Base-by-base conservation (phyloP, 2,797 vertebrate genomes). In the Toxotes lorentzi region DNA sequence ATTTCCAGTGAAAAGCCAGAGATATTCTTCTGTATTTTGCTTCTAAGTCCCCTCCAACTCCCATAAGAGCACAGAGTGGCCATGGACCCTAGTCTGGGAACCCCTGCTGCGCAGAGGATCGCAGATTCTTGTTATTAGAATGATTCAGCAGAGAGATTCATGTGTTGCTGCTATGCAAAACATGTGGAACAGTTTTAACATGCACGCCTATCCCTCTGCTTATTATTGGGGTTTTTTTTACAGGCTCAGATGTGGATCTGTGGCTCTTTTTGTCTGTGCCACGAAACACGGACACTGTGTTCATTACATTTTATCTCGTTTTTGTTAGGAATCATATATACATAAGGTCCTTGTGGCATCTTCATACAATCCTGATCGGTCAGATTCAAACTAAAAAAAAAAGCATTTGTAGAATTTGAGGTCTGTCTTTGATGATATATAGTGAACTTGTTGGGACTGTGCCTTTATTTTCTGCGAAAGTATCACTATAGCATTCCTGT, bases 131-230 rank as follows among this genome's bases (percentile, higher is more conserved):
- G 69, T 74, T 71, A 32, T 53, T 60, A 6, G 59, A 71, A 51
- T 70, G 64, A 82, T 78, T 73, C 56, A 48, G 79, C 74, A 57
- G 40, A 72, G 35, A 75, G 50, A 72, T 73, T 56, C 71, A 60
- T 73, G 72, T 82, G 63, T 71, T 79, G 75, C 75, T 81, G 69
- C 27, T 69, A 72, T 56, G 47, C 12, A 21, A 66, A 56, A 19
- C 62, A 66, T 69, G 71, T 82, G 35, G 47, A 73, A 54, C 71
- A 45, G 58, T 80, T 83, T 50, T 30, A 50, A 60, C 54, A 35
- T 27, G 50, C 45, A 72, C 16, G 14, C 79, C 54, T 54, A 23
- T 45, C 16, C 58, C 6, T 68, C 23, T 80, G 76, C 57, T 69
- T 65, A 24, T 70, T 48, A 34, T 16, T 24, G 38, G 57, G 19